These are phyloP conservation scores for Formicarius rufipectus DNA, from an alignment of 2,113 vertebrate species.

Conservation along the genomic window DNA sequence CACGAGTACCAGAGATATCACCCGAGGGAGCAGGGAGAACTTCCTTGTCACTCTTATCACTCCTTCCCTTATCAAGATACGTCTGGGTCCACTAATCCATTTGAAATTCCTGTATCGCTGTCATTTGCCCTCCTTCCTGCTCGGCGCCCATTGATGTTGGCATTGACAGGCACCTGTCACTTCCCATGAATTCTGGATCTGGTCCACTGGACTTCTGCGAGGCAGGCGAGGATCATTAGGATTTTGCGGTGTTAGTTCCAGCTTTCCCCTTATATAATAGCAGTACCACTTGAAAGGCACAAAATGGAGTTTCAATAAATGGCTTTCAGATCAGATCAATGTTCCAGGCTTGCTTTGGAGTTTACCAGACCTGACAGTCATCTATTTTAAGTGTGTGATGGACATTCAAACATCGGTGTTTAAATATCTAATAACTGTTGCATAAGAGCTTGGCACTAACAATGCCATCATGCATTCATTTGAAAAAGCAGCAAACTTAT, in stretches of 20 bases:
- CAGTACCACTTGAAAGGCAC: constrained; percentile 17
- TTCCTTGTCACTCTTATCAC: constrained; percentile 16
- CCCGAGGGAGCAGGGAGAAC: background rate
- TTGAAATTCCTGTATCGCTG: background rate
- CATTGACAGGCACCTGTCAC: constrained; percentile 58
- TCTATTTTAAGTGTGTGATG: background rate
- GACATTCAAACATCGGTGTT: background rate
- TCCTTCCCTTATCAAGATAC: background rate
- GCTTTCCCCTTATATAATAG: constrained; percentile 26
- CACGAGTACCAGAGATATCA: background rate
- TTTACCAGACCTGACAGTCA: constrained; percentile 40
- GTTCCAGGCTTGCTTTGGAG: background rate
- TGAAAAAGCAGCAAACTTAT: background rate
- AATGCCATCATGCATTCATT: background rate
- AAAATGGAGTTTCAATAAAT: constrained; percentile 49
- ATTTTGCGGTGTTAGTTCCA: constrained; percentile 15
- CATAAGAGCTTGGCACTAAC: constrained; percentile 5
- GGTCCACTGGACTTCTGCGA: constrained; percentile 5
- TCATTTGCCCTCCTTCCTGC: constrained; percentile 21
- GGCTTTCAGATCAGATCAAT: constrained; percentile 38
- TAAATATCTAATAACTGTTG: constrained; percentile 54
- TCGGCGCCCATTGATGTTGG: background rate
- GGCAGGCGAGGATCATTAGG: constrained; percentile 22
- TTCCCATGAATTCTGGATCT: constrained; percentile 21
- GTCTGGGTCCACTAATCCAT: constrained; percentile 28